These are phyloP conservation scores for Microplitis manilae DNA, from an alignment of 2,888 invertebrate genomes.

Conservation along the genomic window DNA sequence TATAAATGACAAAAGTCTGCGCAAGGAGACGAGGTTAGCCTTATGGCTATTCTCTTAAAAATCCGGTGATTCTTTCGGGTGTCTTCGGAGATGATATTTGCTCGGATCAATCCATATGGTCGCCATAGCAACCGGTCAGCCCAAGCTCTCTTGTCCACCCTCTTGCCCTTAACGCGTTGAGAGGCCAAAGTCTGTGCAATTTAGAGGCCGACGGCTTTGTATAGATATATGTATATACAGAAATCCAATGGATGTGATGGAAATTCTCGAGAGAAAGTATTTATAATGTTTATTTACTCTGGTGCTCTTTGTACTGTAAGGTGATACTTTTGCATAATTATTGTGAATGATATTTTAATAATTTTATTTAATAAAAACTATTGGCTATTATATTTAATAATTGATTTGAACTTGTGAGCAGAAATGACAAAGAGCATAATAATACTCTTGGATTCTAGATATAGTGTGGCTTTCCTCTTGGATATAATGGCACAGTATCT, in stretches of 20 bases:
- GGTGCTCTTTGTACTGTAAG: no score
- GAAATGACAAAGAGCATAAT: background rate
- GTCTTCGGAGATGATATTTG: slow-evolving; percentile 71
- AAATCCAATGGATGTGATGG: background rate
- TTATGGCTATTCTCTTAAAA: slow-evolving; percentile 61
- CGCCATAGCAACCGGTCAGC: slow-evolving; percentile 69
- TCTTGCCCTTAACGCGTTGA: slow-evolving; percentile 33
- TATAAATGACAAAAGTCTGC: background rate
- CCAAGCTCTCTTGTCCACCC: slow-evolving; percentile 64
- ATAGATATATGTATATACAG: slow-evolving; percentile 2
- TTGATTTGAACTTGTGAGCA: no score
- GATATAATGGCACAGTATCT: slow-evolving; percentile 6
- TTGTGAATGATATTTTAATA: no score
- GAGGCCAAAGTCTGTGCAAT: slow-evolving; percentile 18
- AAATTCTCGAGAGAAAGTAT: no score
- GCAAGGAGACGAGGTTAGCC: background rate
- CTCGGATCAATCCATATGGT: slow-evolving; percentile 72
- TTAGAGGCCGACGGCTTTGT: slow-evolving; percentile 16
- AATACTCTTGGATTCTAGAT: background rate
- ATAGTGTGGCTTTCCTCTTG: background rate
- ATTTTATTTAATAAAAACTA: no score
- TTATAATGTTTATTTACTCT: no score
- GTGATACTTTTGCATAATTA: no score
- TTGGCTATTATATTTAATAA: no score
- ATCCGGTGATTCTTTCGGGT: slow-evolving; percentile 70